Base-by-base conservation (phyloP, 2,113 vertebrate species). In the Phoenicopterus ruber region DNA sequence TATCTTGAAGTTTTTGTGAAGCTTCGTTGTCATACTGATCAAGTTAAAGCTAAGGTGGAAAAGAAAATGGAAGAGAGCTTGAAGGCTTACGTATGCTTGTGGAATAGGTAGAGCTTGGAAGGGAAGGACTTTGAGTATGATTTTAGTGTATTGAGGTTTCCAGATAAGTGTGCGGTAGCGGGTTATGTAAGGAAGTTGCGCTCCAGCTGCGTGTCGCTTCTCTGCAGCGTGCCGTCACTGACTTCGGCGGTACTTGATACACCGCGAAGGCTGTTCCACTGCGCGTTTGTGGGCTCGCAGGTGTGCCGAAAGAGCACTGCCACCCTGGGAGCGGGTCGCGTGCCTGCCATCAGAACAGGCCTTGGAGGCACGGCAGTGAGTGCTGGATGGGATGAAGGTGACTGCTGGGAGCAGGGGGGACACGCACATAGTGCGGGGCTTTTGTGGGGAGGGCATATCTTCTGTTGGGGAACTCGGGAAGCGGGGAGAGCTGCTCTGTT, bases 171-270 rank as follows among this genome's bases (percentile, higher is more conserved):
- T 31, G 7, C 0, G 8, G 24, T 38, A 47, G 12, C 0, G 6
- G 49, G 32, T 87, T 94, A 76, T 4, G 3, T 84, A 63, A 94
- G 62, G 57, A 88, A 88, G 34, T 44, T 88, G 24, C 22, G 34
- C 28, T 86, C 40, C 63, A 57, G 32, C 61, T 59, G 57, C 32
- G 36, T 32, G 4, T 71, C 3, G 0, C 25, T 63, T 20, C 3
- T 42, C 57, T 55, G 25, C 29, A 11, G 0, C 2, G 10, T 29
- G 40, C n/a, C n/a, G 55, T 26, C 17, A 3, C 7, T 36, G 13
- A 3, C 17, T 82, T 47, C 0, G 4, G 54, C 0, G 6, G 5
- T 13, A 1, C 22, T 55, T 8, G 2, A 0, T 13, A 6, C 4
- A 0, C 9, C 0, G 21, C 6, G 34, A 13, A 13, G 66, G 10